Evolutionary conservation across 2,797 vertebrate species (phyloP).

Genomic region (Enteromius trimaculatus): DNA sequence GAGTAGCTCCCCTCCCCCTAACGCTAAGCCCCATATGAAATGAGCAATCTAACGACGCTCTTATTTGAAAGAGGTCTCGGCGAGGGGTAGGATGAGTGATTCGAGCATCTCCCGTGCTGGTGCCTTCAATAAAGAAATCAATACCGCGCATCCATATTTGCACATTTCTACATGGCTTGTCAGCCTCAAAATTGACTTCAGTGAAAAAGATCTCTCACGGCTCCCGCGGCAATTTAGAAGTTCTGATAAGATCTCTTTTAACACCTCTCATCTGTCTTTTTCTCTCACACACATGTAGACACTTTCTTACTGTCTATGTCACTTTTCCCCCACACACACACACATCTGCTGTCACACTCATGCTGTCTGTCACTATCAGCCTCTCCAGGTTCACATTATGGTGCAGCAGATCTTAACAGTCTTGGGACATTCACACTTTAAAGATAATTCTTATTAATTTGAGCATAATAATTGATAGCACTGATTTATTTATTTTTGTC

Average conservation of each 20-base stretch:
- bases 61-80: constrained; percentile 59
- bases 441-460: not conserved
- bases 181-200: constrained; percentile 66
- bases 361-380: not conserved
- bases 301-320: not conserved
- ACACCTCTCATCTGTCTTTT: constrained; percentile 53
- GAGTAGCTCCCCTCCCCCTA: constrained; percentile 50
- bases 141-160: constrained; percentile 67
- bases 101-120: constrained; percentile 57
- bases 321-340: not conserved
- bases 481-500: not conserved
- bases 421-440: constrained; percentile 1
- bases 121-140: constrained; percentile 70
- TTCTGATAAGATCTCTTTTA: constrained; percentile 67
- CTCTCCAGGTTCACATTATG: not conserved
- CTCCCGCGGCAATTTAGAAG: constrained; percentile 62
- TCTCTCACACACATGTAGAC: constrained; percentile 13
- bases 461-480: not conserved
- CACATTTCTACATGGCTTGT: constrained; percentile 68
- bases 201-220: constrained; percentile 65
- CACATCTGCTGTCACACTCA: not conserved
- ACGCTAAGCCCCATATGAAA: constrained; percentile 55
- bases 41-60: constrained; percentile 54
- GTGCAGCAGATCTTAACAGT: not conserved
- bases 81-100: constrained; percentile 61